Base-by-base conservation (phyloP, 2,888 invertebrate genomes). In the Oeneis ivallda region DNA sequence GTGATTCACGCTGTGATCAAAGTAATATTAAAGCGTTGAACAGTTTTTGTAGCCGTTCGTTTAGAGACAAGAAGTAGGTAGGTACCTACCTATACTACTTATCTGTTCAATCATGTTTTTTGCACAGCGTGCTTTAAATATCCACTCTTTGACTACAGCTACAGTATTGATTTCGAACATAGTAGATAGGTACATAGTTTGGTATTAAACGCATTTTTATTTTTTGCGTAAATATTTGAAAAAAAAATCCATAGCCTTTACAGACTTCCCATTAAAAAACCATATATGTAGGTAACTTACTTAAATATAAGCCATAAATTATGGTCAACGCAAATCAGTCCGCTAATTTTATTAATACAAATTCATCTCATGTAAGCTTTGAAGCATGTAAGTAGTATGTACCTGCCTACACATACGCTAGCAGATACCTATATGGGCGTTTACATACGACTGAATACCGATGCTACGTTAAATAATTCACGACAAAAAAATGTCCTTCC, bases 1-100 rank as follows among this genome's bases (percentile, higher is more conserved):
- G 87, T 91, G 92, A 92, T 90, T 92, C 92, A 92, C 87, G 78
- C 76, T 80, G 82, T 85, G 87, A 87, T 84, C 87, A 86, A 84
- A 89, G 89, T 90, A 87, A 89, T 89, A 88, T 87, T 89, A 88
- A 86, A 87, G 84, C 81, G 79, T 84, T 80, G 81, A 86, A 86
- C 83, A 87, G 88, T 92, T 92, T 92, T 91, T 92, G 89, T 75
- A 79, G 80, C 84, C 82, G 85, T 85, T 89, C 85, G 76, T 84
- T 83, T 79, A 80, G 74, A 82, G 79, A 78, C 80, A 74, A 73
- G 76, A 79, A 80, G 82, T 81, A 41, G 56, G 13, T 56, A 56
- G 56, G 41, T 56, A 41, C 39, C 13, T 39, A 39, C 17, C 15
- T 54, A 80, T 63, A n/a, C n/a, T n/a, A n/a, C 26, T 26, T 26